A percentile compares a stretch with the other conserved stretches of the same genome.
phyloP scores from a whole-genome alignment of 2,888 invertebrate species.

The Cheilosia pagana region DNA sequence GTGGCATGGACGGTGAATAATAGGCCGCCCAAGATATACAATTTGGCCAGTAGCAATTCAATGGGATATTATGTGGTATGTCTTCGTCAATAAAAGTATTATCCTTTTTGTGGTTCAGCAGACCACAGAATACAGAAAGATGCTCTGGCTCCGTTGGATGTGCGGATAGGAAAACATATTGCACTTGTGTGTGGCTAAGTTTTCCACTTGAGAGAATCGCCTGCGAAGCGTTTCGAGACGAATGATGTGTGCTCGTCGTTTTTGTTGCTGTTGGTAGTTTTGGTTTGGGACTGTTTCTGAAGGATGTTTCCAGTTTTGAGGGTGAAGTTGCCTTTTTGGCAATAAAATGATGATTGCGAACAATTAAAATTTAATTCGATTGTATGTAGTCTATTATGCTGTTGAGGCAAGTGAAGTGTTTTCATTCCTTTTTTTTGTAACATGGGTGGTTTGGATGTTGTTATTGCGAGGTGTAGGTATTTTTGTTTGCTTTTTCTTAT shows the following conservation, averaged over 20 bases:
- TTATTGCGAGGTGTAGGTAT: neutral
- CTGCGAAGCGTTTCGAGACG: conserved; percentile 61
- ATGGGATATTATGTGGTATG: conserved; percentile 67
- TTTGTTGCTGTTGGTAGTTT: conserved; percentile 15
- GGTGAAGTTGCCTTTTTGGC: conserved; percentile 67
- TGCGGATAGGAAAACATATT: conserved; percentile 49
- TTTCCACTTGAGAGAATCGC: conserved; percentile 71
- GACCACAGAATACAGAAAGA: conserved; percentile 59
- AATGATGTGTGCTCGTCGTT: neutral
- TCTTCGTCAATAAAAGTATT: conserved; percentile 70
- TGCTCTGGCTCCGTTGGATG: neutral
- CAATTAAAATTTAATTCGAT: conserved; percentile 69
- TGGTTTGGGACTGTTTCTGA: conserved; percentile 25
- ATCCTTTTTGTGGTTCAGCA: conserved; percentile 69
- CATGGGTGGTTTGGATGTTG: conserved; percentile 45
- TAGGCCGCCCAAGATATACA: conserved; percentile 59
- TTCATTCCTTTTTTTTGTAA: conserved; percentile 18
- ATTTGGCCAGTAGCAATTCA: conserved; percentile 77
- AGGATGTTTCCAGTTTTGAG: conserved; percentile 17
- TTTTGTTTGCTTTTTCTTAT: neutral
- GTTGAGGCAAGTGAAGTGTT: conserved; percentile 9
- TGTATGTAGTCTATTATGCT: conserved; percentile 52
- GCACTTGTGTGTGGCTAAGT: conserved; percentile 69
- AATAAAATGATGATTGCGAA: conserved; percentile 71
- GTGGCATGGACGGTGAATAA: conserved; percentile 60